phyloP scores from a whole-genome alignment of 2,113 vertebrate genomes.

The Nibea coibor region DNA sequence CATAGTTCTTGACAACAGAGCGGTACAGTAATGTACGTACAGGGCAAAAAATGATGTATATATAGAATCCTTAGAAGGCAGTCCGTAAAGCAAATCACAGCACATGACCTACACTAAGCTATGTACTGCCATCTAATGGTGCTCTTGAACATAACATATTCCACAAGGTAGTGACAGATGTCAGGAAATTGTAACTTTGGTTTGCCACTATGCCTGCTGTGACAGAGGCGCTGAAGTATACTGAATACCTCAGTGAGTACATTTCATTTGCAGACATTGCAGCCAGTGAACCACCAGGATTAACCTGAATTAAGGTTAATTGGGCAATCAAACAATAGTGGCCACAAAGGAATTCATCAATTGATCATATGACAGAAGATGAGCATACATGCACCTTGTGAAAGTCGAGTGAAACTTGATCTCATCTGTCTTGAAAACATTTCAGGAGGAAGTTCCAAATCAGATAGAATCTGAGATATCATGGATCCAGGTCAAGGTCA shows the following conservation, averaged over 20 bases:
- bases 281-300: too few relatives aligned
- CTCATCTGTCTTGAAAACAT: too few relatives aligned
- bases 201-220: background rate
- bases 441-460: too few relatives aligned
- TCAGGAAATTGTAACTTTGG: background rate
- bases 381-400: too few relatives aligned
- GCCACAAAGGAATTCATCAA: background rate
- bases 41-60: background rate
- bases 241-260: too few relatives aligned
- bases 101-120: conserved; percentile 15
- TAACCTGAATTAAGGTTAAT: background rate
- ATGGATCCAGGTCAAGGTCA: too few relatives aligned
- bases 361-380: too few relatives aligned
- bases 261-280: too few relatives aligned
- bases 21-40: background rate
- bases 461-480: too few relatives aligned
- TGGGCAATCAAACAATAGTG: background rate
- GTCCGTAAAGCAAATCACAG: background rate
- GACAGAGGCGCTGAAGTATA: background rate
- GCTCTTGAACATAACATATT: background rate
- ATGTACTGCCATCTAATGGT: conserved; percentile 51
- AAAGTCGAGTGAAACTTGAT: too few relatives aligned
- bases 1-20: background rate
- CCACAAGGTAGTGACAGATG: background rate
- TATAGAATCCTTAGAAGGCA: background rate